Percentiles rank a stretch among this genome's conserved stretches.
Conservation (phyloP, 2,888 invertebrate species). For the Nomada hirtipes region DNA sequence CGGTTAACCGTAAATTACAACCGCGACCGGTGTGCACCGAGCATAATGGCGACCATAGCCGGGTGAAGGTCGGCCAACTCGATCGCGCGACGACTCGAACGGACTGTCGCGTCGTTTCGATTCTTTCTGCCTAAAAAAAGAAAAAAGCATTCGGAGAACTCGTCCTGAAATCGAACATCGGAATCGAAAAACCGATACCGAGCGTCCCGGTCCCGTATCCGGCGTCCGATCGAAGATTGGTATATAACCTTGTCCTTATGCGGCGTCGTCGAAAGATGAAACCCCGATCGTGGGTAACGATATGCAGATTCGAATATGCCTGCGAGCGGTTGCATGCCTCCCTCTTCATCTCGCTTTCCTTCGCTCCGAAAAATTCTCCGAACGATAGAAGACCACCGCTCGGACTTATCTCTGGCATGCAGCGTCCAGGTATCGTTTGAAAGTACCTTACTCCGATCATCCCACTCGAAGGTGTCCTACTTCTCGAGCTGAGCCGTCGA, state of each 20-base stretch:
- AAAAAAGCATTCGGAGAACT: slow-evolving; percentile 23
- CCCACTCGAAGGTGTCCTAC: slow-evolving; percentile 60
- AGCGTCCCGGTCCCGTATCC: slow-evolving; percentile 2
- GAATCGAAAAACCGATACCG: slow-evolving; percentile 25
- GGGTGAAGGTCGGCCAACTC: slow-evolving; percentile 83
- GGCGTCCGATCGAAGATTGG: slow-evolving; percentile 14
- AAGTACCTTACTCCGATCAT: slow-evolving; percentile 59
- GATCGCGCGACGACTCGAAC: slow-evolving; percentile 56
- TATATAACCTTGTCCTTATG: slow-evolving; percentile 15
- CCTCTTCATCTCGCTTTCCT: slow-evolving; percentile 36
- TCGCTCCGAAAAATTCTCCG: slow-evolving; percentile 22
- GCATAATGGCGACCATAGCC: slow-evolving; percentile 81
- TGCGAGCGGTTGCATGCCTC: slow-evolving; percentile 5
- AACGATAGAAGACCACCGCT: slow-evolving; percentile 3
- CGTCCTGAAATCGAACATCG: slow-evolving; percentile 16
- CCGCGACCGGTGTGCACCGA: slow-evolving; percentile 80
- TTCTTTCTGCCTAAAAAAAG: slow-evolving; percentile 23
- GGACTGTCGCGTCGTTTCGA: slow-evolving; percentile 26
- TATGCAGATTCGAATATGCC: slow-evolving; percentile 34
- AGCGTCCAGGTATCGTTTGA: slow-evolving; percentile 66
- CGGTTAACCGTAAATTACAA: slow-evolving; percentile 83
- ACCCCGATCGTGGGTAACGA: slow-evolving; percentile 28
- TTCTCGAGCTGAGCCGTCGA: slow-evolving; percentile 58
- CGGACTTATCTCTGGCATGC: slow-evolving; percentile 27
- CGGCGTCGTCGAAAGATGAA: slow-evolving; percentile 28